Conservation (phyloP, 2,888 invertebrate genomes). For the Drosophila bunnanda region DNA sequence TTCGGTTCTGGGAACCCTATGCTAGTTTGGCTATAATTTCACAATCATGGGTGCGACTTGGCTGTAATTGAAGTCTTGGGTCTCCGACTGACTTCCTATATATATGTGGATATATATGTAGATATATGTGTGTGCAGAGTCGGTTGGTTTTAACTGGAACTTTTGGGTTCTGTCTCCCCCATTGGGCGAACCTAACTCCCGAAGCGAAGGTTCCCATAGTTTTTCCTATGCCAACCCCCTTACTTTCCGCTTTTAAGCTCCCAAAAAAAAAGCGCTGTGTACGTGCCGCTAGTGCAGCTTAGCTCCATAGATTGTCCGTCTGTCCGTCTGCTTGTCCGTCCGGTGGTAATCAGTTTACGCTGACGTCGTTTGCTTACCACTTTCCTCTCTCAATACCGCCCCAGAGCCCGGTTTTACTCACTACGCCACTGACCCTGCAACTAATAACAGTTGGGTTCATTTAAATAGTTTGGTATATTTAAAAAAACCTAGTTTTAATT, state of each 20-base stretch:
- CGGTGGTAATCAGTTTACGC: conserved; percentile 77
- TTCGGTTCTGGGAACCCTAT: conserved; percentile 31
- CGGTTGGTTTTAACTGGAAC: conserved; percentile 47
- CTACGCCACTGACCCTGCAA: conserved; percentile 11
- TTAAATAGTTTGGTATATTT: neutral
- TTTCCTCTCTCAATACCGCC: conserved; percentile 14
- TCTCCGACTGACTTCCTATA: conserved; percentile 59
- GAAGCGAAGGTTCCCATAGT: conserved; percentile 71
- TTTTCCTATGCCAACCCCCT: neutral
- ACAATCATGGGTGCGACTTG: conserved; percentile 43
- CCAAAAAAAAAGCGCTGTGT: conserved; percentile 39
- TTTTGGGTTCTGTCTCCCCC: conserved; percentile 29
- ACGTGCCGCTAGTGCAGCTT: conserved; percentile 64
- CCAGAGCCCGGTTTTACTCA: neutral
- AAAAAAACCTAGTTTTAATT: neutral
- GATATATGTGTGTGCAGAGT: conserved; percentile 32
- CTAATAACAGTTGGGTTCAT: conserved; percentile 9
- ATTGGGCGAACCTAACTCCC: conserved; percentile 56
- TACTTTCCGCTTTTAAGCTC: conserved; percentile 10
- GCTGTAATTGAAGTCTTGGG: conserved; percentile 56
- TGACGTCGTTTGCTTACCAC: conserved; percentile 66
- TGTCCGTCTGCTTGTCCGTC: conserved; percentile 18
- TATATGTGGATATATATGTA: too few relatives aligned
- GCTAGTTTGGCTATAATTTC: conserved; percentile 40
- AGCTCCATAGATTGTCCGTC: conserved; percentile 45